A percentile compares a stretch with the other conserved stretches of the same genome.
Evolutionary conservation across 2,888 invertebrate species (phyloP).

Genomic region (Graphium colonna): DNA sequence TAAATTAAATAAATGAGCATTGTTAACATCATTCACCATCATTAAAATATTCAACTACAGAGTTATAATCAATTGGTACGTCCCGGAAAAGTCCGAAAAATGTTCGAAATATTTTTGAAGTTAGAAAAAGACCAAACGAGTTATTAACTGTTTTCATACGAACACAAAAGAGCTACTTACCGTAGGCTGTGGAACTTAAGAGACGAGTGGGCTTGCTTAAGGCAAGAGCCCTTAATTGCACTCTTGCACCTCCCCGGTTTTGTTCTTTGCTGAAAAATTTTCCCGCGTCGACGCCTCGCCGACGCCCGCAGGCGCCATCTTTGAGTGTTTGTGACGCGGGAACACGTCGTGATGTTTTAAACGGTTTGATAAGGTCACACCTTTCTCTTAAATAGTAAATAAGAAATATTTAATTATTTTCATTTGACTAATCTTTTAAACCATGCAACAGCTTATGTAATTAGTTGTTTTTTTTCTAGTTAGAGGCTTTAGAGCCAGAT

Average conservation of each 20-base stretch:
- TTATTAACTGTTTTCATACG: conserved; percentile 17
- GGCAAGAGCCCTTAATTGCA: conserved; percentile 46
- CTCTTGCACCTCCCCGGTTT: conserved; percentile 30
- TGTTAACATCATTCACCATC: too few relatives aligned
- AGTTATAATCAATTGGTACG: too few relatives aligned
- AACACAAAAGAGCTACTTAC: conserved; percentile 18
- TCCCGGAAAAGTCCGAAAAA: too few relatives aligned
- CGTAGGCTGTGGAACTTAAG: conserved; percentile 19
- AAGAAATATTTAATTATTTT: too few relatives aligned
- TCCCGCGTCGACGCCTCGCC: conserved; percentile 17
- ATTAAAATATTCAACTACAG: too few relatives aligned
- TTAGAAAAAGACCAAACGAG: conserved; percentile 6
- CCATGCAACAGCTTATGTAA: too few relatives aligned
- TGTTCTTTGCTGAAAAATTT: conserved; percentile 24
- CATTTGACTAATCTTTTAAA: too few relatives aligned
- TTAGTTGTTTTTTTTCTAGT: too few relatives aligned
- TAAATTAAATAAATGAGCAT: too few relatives aligned
- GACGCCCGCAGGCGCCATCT: conserved; percentile 14
- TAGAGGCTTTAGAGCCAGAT: too few relatives aligned
- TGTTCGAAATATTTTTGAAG: too few relatives aligned
- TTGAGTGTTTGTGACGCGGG: conserved; percentile 9
- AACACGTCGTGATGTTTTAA: conserved; percentile 1
- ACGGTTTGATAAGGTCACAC: neutral
- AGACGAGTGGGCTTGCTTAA: conserved; percentile 37
- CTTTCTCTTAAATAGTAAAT: neutral